Evolutionary conservation across 2,888 invertebrate species (phyloP).

Genomic region (Drosophila flavopinicola): DNA sequence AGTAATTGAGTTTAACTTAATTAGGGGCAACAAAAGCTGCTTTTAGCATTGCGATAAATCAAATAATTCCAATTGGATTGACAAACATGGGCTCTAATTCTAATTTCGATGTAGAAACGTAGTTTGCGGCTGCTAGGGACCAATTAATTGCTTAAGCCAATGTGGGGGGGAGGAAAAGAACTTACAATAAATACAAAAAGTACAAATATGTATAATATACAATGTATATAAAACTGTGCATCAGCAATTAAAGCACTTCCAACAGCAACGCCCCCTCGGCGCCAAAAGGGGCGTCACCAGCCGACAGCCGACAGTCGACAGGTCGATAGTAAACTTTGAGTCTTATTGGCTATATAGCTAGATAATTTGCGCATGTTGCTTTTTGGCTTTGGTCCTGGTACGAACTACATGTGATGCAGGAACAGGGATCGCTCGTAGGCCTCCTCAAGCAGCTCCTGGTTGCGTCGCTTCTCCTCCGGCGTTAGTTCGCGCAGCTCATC

Average conservation of each 20-base stretch:
- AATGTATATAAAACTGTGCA: slow-evolving; percentile 72
- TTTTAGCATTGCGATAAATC: slow-evolving; percentile 44
- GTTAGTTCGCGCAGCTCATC: slow-evolving; percentile 78
- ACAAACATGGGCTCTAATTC: slow-evolving; percentile 33
- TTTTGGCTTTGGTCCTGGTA: slow-evolving; percentile 38
- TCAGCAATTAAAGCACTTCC: slow-evolving; percentile 73
- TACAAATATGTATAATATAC: slow-evolving; percentile 76
- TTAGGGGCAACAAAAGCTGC: slow-evolving; percentile 54
- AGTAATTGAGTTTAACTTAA: slow-evolving; percentile 64
- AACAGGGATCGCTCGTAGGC: slow-evolving; percentile 84
- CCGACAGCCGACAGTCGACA: no score
- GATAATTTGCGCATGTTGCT: slow-evolving; percentile 59
- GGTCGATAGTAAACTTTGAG: slow-evolving; percentile 69
- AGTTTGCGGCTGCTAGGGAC: slow-evolving; percentile 12
- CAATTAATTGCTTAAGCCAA: slow-evolving; percentile 34
- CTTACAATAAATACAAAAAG: slow-evolving; percentile 78
- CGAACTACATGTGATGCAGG: slow-evolving; percentile 71
- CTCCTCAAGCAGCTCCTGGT: slow-evolving; percentile 83
- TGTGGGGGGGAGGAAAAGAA: slow-evolving; percentile 24
- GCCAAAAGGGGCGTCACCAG: slow-evolving; percentile 7
- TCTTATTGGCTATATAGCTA: slow-evolving; percentile 63
- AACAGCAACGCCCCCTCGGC: slow-evolving; percentile 19
- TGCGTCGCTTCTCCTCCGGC: slow-evolving; percentile 80
- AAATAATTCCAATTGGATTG: slow-evolving; percentile 33
- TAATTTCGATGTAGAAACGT: slow-evolving; percentile 36